Percentiles rank a stretch among this genome's conserved stretches.
Evolutionary conservation across 2,113 vertebrate genomes (phyloP).

Genomic region (Oreochromis niloticus): DNA sequence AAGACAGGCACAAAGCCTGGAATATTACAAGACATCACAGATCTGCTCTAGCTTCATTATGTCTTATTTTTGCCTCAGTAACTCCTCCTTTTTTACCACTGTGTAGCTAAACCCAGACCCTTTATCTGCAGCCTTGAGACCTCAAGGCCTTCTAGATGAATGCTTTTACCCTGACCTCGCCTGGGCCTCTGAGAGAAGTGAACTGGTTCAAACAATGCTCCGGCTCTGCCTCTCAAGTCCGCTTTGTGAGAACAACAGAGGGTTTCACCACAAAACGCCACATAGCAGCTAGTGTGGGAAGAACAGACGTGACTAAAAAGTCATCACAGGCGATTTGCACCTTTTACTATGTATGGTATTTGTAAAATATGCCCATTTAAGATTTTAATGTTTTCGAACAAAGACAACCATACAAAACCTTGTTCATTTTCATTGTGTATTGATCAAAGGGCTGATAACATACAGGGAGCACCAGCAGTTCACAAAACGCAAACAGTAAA

Average conservation of each 20-base stretch:
- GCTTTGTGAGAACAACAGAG: slow-evolving; percentile 21
- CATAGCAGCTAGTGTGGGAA: not conserved
- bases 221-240: slow-evolving; percentile 8
- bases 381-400: not conserved
- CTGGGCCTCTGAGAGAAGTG: slow-evolving; percentile 27
- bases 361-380: not conserved
- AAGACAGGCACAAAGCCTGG: slow-evolving; percentile 7
- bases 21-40: not conserved
- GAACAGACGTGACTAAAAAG: not conserved
- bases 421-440: not conserved
- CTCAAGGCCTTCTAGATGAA: slow-evolving; percentile 51
- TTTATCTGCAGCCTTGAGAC: slow-evolving; percentile 60
- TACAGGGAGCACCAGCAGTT: not conserved
- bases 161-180: slow-evolving; percentile 54
- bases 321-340: not conserved
- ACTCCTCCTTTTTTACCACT: not conserved
- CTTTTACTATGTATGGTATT: not conserved
- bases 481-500: slow-evolving; percentile 26
- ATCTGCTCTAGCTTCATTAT: not conserved
- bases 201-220: slow-evolving; percentile 41
- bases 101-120: not conserved
- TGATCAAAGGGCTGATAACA: not conserved
- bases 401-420: not conserved
- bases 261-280: not conserved
- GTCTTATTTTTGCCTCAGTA: slow-evolving; percentile 3